phyloP scores from a whole-genome alignment of 2,888 invertebrate genomes.

The Hybos culiciformis region DNA sequence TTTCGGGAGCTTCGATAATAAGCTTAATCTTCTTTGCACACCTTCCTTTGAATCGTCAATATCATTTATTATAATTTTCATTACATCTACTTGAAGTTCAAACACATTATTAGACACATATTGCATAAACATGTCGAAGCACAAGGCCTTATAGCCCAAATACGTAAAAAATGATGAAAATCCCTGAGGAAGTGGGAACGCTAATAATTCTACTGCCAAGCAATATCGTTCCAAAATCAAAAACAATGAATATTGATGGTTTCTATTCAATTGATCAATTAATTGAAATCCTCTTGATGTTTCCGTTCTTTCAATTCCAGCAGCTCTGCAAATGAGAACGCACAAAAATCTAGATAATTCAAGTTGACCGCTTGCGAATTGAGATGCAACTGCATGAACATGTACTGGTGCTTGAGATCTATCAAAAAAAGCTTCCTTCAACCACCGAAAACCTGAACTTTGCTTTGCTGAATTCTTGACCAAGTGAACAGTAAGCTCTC shows the following conservation, averaged over 20 bases:
- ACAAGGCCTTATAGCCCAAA: constrained; percentile 64
- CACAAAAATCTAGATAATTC: constrained; percentile 67
- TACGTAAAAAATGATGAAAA: constrained; percentile 83
- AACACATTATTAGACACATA: constrained; percentile 73
- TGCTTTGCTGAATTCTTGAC: constrained; percentile 47
- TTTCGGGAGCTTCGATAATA: constrained; percentile 59
- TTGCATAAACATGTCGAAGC: constrained; percentile 66
- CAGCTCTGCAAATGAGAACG: constrained; percentile 55
- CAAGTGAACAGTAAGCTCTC: constrained; percentile 73
- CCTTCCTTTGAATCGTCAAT: constrained; percentile 40
- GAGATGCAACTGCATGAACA: constrained; percentile 68
- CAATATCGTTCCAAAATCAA: constrained; percentile 69
- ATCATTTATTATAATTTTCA: constrained; percentile 73
- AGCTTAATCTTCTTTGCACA: constrained; percentile 54
- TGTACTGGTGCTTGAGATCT: constrained; percentile 48
- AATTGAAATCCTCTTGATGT: constrained; percentile 64
- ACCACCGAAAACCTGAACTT: constrained; percentile 35
- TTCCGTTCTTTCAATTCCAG: constrained; percentile 51
- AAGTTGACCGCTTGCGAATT: constrained; percentile 68
- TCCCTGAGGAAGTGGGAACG: constrained; percentile 73
- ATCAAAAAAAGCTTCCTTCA: constrained; percentile 35
- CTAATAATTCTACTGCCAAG: constrained; percentile 61
- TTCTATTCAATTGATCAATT: constrained; percentile 59
- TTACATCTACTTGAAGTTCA: constrained; percentile 74
- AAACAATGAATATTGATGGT: constrained; percentile 58